A percentile compares a stretch with the other conserved stretches of the same genome.
phyloP scores from a whole-genome alignment of 2,113 vertebrate species.

The Pollachius pollachius region DNA sequence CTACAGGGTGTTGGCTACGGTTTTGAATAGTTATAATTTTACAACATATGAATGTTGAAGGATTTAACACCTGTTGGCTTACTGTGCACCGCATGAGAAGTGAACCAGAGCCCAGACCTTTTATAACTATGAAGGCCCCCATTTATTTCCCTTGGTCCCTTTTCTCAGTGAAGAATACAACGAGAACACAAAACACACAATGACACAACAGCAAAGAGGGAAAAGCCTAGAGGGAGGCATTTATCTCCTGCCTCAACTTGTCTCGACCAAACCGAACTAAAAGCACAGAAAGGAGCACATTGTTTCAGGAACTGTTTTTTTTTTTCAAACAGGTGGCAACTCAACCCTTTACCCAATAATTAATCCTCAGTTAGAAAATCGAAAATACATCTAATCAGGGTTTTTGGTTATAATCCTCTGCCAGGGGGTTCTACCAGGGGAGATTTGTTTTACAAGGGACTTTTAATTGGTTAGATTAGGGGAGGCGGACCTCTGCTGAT shows the following conservation, averaged over 20 bases:
- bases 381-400: constrained; percentile 23
- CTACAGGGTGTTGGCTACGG: background rate
- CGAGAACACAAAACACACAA: constrained; percentile 23
- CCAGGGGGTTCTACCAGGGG: constrained; percentile 12
- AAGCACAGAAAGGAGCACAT: constrained; percentile 14
- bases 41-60: background rate
- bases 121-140: background rate
- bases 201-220: constrained; percentile 22
- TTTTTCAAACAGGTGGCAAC: constrained; percentile 36
- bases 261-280: constrained; percentile 38
- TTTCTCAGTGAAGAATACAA: constrained; percentile 17
- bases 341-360: constrained; percentile 19
- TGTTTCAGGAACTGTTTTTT: constrained; percentile 43
- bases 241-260: constrained; percentile 62
- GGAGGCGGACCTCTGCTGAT: constrained; percentile 24
- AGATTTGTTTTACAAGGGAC: constrained; percentile 29
- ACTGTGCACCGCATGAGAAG: background rate
- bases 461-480: constrained; percentile 7
- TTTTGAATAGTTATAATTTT: background rate
- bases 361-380: constrained; percentile 13
- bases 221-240: constrained; percentile 41
- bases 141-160: background rate
- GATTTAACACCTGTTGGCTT: background rate
- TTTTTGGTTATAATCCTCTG: constrained; percentile 24
- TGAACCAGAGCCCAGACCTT: background rate